phyloP scores from a whole-genome alignment of 2,113 vertebrate genomes.

The Menidia beryllina region DNA sequence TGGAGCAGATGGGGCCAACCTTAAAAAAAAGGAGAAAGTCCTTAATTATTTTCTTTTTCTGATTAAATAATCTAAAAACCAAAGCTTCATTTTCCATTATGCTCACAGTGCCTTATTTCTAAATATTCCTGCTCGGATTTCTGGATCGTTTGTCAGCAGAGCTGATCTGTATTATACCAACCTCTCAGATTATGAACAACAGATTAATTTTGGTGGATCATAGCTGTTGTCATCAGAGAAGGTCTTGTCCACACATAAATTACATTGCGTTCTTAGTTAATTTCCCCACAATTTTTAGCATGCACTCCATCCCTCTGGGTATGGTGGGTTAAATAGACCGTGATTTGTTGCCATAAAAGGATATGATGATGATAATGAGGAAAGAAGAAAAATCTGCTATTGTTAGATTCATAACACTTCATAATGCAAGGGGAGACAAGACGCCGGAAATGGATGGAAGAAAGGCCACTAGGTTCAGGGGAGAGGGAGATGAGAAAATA shows the following conservation, averaged over 20 bases:
- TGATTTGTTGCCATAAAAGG: conserved; percentile 33
- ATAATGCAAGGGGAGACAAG: conserved; percentile 10
- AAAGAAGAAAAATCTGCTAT: conserved; percentile 10
- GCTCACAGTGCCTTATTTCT: no score
- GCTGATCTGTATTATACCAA: no score
- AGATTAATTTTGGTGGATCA: no score
- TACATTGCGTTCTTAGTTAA: conserved; percentile 3
- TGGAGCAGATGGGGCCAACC: no score
- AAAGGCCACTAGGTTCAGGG: background rate
- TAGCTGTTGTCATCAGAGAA: background rate
- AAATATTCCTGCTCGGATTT: no score
- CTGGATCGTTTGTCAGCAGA: no score
- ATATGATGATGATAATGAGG: conserved; percentile 26
- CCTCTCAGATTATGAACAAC: no score
- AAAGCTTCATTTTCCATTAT: no score
- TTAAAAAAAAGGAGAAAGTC: no score
- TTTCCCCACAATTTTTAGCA: background rate
- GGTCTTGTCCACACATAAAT: background rate
- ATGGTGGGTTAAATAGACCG: conserved; percentile 43
- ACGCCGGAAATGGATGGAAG: background rate
- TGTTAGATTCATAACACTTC: conserved; percentile 12
- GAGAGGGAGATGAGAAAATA: background rate
- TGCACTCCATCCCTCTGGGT: conserved; percentile 14
- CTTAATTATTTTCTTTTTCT: no score
- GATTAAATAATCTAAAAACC: no score